Evolutionary conservation across 2,113 vertebrate species (phyloP), one percentile per base, ranked within the genome.

Genomic region (Cheilinus undulatus): DNA sequence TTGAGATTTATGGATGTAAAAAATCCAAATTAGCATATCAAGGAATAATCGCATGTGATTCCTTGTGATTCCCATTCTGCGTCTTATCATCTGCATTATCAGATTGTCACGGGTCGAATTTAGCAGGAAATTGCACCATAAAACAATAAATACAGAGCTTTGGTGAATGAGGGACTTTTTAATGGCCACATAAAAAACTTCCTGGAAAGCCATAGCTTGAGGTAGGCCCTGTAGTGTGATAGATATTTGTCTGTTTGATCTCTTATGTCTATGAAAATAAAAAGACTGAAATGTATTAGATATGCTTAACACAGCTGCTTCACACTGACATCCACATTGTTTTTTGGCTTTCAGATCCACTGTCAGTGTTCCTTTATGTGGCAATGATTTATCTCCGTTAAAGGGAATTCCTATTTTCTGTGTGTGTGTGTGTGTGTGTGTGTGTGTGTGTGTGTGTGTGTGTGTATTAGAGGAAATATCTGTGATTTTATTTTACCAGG

Each of bases 361-460:
- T 74, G 70, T 77, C 69, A 43, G 15, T 69, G 49, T 65, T 71
- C 54, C 59, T 46, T 74, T 50, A 58, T 69, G 62, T 62, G 73
- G 77, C 87, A 90, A 88, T 83, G 32, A 42, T 57, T 84, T 53
- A 43, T 62, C 63, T 78, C 67, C 73, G 48, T 58, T 75, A 80
- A 73, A 4, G 36, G 10, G 11, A 12, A 38, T 38, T 38, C 12
- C 13, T 38, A 4, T 11, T 4, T 38, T 15, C 13, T 38, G 12
- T 14, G 12, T 11, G 36, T 11, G 36, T 14, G n/a, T n/a, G n/a
- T n/a, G n/a, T n/a, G n/a, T n/a, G n/a, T n/a, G n/a, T n/a, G n/a
- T n/a, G n/a, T n/a, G n/a, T n/a, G n/a, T n/a, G n/a, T n/a, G n/a
- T n/a, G n/a, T n/a, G n/a, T n/a, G n/a, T n/a, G n/a, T n/a, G n/a